Percentiles rank a stretch among this genome's conserved stretches.
Evolutionary conservation across 2,888 invertebrate species (phyloP).

Genomic region (Cryptus armator): DNA sequence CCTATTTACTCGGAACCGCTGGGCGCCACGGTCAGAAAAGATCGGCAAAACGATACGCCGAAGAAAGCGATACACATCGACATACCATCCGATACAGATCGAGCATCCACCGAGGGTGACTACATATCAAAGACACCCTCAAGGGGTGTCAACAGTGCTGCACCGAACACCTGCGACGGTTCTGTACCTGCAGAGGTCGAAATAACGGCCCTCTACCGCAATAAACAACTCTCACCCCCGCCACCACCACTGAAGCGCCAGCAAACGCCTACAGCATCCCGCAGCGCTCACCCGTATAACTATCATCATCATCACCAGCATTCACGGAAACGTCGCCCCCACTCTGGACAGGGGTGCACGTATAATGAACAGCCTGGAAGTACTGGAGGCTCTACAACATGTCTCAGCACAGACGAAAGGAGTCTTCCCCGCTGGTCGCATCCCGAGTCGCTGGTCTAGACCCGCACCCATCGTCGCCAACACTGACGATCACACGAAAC

Average conservation of each 20-base stretch:
- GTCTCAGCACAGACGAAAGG: slow-evolving; percentile 20
- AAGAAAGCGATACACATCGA: no score
- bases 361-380: slow-evolving; percentile 22
- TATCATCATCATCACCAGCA: not conserved
- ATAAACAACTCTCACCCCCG: not conserved
- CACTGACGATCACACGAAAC: slow-evolving; percentile 60
- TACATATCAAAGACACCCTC: no score
- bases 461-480: slow-evolving; percentile 54
- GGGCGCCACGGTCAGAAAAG: no score
- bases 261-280: not conserved
- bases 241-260: not conserved
- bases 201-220: not conserved
- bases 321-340: slow-evolving; percentile 1
- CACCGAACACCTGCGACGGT: not conserved
- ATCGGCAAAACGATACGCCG: no score
- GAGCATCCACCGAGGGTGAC: no score
- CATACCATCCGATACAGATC: no score
- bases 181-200: not conserved
- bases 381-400: slow-evolving; percentile 5
- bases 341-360: not conserved
- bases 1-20: no score
- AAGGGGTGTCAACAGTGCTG: not conserved
- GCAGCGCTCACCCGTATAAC: not conserved
- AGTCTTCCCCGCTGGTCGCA: slow-evolving; percentile 30
- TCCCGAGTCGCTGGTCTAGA: slow-evolving; percentile 51